Conservation (phyloP, 1,140 invertebrate genomes). For the Zaprionus nigranus region DNA sequence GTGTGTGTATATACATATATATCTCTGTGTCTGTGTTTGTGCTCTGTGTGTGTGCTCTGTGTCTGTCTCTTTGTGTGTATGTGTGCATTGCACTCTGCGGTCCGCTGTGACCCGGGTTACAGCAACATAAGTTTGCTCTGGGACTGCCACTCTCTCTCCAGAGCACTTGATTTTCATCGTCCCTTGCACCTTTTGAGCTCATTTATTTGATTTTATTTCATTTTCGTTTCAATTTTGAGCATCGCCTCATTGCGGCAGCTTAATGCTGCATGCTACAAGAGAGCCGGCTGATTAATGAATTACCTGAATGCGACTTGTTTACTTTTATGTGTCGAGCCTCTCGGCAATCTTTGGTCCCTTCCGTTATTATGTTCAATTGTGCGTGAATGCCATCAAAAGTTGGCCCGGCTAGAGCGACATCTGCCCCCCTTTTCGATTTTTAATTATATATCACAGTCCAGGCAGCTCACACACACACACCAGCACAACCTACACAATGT, state of each 20-base stretch:
- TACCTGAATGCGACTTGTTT: slow-evolving; percentile 77
- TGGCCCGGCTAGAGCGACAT: slow-evolving; percentile 44
- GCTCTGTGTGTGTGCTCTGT: not conserved
- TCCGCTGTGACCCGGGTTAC: slow-evolving; percentile 18
- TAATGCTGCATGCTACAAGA: slow-evolving; percentile 15
- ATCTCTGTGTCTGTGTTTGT: slow-evolving; percentile 12
- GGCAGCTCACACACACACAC: slow-evolving; percentile 11
- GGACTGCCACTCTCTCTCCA: slow-evolving; percentile 7
- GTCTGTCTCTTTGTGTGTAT: slow-evolving; percentile 17
- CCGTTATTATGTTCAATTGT: slow-evolving; percentile 76
- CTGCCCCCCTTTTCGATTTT: slow-evolving; percentile 40
- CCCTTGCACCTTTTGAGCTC: slow-evolving; percentile 58
- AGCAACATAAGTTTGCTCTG: slow-evolving; percentile 38
- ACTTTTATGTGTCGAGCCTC: slow-evolving; percentile 65
- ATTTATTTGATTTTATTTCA: slow-evolving; percentile 28
- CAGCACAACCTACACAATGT: slow-evolving; percentile 34
- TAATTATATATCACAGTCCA: slow-evolving; percentile 67
- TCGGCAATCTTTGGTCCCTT: slow-evolving; percentile 66
- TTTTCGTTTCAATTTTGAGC: slow-evolving; percentile 29
- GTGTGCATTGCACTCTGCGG: slow-evolving; percentile 22
- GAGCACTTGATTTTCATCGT: slow-evolving; percentile 73
- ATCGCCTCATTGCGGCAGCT: slow-evolving; percentile 40
- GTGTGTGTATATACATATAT: not conserved
- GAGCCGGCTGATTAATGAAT: slow-evolving; percentile 65
- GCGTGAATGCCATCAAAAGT: slow-evolving; percentile 70